Evolutionary conservation across 2,797 vertebrate genomes (phyloP).

Genomic region (Lerista edwardsae): DNA sequence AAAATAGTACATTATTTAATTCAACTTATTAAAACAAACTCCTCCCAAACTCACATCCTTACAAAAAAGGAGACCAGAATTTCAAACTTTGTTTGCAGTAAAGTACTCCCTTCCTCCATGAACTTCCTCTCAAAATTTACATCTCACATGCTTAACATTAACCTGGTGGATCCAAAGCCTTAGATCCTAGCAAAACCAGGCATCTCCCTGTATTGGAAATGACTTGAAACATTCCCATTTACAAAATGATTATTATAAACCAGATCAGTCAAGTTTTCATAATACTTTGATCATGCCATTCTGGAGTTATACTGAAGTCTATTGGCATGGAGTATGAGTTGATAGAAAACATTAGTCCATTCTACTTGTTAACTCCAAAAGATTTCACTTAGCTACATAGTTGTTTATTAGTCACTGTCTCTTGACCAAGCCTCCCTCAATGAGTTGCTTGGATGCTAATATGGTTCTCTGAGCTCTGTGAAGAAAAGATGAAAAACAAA

Average conservation of each 20-base stretch:
- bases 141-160: background rate
- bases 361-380: background rate
- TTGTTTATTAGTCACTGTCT: too few relatives aligned
- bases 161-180: background rate
- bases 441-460: background rate
- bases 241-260: background rate
- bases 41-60: background rate
- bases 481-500: background rate
- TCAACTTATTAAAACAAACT: background rate
- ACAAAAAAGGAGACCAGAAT: background rate
- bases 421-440: background rate
- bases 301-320: background rate
- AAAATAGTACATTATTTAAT: too few relatives aligned
- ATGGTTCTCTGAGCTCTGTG: background rate
- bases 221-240: conserved; percentile 18
- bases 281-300: background rate
- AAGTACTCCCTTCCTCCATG: background rate
- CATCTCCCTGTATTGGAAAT: background rate
- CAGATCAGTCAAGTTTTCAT: background rate
- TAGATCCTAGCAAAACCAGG: background rate
- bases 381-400: too few relatives aligned
- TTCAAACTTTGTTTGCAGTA: background rate
- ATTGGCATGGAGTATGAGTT: background rate
- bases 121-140: background rate
- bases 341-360: background rate